These are phyloP conservation scores for Hermodice carunculata DNA, from an alignment of 2,888 invertebrate species.

Conservation along the genomic window DNA sequence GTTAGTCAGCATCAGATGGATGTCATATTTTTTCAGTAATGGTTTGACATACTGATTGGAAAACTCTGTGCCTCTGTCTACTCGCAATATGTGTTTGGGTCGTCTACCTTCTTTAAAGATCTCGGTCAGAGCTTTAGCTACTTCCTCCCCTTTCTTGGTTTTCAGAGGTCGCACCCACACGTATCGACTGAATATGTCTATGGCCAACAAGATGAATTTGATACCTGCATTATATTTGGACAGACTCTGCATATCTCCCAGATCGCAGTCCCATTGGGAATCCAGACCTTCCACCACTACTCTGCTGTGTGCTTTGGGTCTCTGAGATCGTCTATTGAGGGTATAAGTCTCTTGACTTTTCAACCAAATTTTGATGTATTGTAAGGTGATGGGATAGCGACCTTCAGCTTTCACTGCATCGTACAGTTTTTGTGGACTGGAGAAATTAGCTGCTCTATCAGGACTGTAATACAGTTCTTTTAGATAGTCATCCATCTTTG, in stretches of 20 bases:
- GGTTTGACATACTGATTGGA: neutral
- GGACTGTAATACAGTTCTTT: too few species aligned
- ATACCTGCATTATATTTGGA: neutral
- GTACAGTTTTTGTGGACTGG: too few species aligned
- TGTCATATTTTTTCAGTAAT: neutral
- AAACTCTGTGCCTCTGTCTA: constrained; percentile 4
- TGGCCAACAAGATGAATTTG: neutral
- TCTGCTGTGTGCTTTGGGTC: neutral
- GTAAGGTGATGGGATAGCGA: too few species aligned
- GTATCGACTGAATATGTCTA: constrained; percentile 7
- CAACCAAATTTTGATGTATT: too few species aligned
- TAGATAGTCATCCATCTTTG: too few species aligned
- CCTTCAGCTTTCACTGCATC: too few species aligned
- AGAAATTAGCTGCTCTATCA: too few species aligned
- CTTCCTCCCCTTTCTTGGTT: neutral
- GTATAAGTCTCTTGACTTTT: constrained; percentile 4
- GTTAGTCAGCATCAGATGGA: neutral
- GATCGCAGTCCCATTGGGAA: constrained; percentile 5
- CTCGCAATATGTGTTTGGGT: neutral
- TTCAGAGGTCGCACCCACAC: constrained; percentile 8
- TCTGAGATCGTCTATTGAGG: neutral
- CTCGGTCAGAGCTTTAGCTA: neutral
- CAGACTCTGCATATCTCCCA: neutral
- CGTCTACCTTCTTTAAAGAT: constrained; percentile 3
- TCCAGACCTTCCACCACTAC: constrained; percentile 1